These are phyloP conservation scores for Brachyopa scutellaris DNA, from an alignment of 2,888 invertebrate genomes.

Conservation along the genomic window DNA sequence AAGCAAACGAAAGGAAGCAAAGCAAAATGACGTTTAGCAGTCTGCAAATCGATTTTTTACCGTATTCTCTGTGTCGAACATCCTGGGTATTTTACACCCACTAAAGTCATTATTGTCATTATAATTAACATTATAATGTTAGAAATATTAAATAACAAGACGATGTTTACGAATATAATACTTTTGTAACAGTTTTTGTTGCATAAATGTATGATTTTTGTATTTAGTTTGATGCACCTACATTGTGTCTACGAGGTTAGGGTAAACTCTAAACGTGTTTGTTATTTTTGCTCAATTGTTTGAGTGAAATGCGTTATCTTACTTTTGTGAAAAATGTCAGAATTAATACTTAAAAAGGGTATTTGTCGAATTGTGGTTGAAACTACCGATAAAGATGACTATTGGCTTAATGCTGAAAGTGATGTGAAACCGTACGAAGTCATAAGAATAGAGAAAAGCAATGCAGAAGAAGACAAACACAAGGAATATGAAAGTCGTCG, in stretches of 20 bases:
- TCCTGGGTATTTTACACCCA: slow-evolving; percentile 4
- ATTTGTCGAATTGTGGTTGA: slow-evolving; percentile 4
- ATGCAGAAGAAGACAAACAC: not conserved
- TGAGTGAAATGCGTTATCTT: not conserved
- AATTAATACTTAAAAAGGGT: slow-evolving; percentile 1
- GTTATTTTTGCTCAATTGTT: not conserved
- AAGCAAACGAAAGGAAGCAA: not conserved
- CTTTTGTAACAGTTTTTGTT: not conserved
- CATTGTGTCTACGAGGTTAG: not conserved
- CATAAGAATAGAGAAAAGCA: not conserved
- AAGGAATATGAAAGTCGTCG: not conserved
- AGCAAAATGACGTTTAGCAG: slow-evolving; percentile 4
- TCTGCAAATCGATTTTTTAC: not conserved
- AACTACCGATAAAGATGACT: slow-evolving; percentile 6
- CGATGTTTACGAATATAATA: not conserved
- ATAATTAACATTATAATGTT: not conserved
- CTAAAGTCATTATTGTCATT: not conserved
- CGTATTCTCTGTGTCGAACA: not conserved
- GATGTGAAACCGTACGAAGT: not conserved
- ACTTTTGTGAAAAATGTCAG: slow-evolving; percentile 5
- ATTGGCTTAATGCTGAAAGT: not conserved
- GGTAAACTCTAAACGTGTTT: not conserved
- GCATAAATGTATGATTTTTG: not conserved
- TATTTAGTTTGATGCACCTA: slow-evolving; percentile 7
- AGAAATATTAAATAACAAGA: not conserved